Percentiles rank a stretch among this genome's conserved stretches.
Evolutionary conservation across 2,888 invertebrate species (phyloP).

Genomic region (Apamea crenata): DNA sequence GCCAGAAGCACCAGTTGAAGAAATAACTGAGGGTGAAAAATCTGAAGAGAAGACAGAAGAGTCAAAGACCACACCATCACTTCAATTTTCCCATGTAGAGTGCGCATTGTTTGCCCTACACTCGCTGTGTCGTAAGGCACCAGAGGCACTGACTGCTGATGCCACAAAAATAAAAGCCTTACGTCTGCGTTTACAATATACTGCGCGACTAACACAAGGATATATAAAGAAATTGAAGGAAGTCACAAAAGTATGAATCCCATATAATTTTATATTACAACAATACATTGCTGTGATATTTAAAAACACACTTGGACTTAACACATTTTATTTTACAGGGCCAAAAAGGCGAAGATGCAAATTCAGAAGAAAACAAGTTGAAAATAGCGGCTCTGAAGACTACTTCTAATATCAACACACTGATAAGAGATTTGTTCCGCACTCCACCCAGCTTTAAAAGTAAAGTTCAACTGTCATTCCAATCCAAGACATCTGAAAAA

Average conservation of each 20-base stretch:
- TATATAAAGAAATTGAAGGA: conserved; percentile 93
- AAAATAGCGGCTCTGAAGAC: conserved; percentile 96
- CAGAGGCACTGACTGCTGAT: conserved; percentile 93
- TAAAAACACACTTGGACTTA: conserved; percentile 7
- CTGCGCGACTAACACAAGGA: conserved; percentile 97
- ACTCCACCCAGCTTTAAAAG: conserved; percentile 98
- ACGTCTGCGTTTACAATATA: conserved; percentile 96
- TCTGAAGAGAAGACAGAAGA: conserved; percentile 80
- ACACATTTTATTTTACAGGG: conserved; percentile 85
- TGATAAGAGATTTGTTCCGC: conserved; percentile 98
- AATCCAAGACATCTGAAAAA: conserved; percentile 82
- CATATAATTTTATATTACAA: neutral
- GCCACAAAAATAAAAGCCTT: conserved; percentile 95
- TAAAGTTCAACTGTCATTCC: conserved; percentile 93
- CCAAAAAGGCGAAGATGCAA: conserved; percentile 93
- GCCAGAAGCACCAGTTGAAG: conserved; percentile 95
- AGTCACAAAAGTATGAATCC: conserved; percentile 86
- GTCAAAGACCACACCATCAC: conserved; percentile 92
- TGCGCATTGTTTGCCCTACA: conserved; percentile 95
- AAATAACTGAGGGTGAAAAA: conserved; percentile 85
- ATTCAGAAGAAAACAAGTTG: conserved; percentile 94
- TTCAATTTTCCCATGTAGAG: conserved; percentile 98
- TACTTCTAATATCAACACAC: conserved; percentile 97
- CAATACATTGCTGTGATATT: neutral
- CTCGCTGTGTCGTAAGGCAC: conserved; percentile 94